Percentiles rank a stretch among this genome's conserved stretches.
phyloP scores from a whole-genome alignment of 2,113 vertebrate genomes.

The Saiga tatarica region DNA sequence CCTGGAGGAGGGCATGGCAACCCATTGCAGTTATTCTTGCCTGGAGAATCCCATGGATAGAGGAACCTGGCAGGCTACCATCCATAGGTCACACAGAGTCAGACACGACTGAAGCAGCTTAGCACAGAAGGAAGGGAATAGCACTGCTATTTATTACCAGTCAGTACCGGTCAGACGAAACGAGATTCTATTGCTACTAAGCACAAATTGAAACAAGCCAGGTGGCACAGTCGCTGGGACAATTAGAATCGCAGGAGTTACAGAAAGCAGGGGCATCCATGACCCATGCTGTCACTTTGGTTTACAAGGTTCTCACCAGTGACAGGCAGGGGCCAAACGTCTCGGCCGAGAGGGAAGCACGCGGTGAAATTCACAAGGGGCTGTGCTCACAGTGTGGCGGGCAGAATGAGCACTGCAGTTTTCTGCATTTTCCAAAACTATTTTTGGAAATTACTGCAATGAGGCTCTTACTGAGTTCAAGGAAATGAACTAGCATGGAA shows the following conservation, averaged over 20 bases:
- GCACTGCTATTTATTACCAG: neutral
- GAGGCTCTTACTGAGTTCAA: constrained; percentile 42
- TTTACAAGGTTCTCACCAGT: neutral
- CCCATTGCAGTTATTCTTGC: neutral
- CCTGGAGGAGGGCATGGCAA: neutral
- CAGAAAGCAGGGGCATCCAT: accelerated
- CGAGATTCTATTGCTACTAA: neutral
- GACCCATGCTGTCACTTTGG: accelerated
- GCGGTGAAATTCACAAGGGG: neutral
- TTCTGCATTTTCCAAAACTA: constrained; percentile 41
- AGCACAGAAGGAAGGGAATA: accelerated
- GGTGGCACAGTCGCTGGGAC: neutral
- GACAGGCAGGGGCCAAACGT: neutral
- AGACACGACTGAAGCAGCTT: neutral
- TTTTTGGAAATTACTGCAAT: constrained; percentile 59
- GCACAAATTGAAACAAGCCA: accelerated
- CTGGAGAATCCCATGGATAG: neutral
- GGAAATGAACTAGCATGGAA: constrained; percentile 35
- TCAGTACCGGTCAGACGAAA: accelerated
- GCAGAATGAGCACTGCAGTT: neutral
- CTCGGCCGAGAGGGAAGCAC: neutral
- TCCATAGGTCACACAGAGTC: neutral
- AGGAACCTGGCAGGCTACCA: neutral
- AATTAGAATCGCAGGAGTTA: accelerated
- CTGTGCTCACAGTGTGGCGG: neutral